These are phyloP conservation scores for Gonatopus flavifemur DNA, from an alignment of 1,140 invertebrate genomes.

Conservation along the genomic window DNA sequence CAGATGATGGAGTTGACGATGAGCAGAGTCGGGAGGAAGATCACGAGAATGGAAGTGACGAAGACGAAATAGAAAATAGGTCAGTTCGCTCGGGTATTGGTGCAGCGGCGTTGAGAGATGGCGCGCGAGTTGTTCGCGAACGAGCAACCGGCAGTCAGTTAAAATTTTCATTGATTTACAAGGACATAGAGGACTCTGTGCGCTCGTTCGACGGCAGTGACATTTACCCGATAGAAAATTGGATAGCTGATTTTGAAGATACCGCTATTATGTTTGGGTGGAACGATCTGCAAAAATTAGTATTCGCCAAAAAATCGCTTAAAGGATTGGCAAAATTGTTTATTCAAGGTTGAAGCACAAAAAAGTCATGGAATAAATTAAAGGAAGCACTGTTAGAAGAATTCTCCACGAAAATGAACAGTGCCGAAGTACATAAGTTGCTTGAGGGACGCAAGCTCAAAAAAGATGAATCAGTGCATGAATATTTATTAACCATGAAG, in stretches of 20 bases:
- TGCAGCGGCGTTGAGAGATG: too few relatives aligned
- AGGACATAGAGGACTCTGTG: neutral
- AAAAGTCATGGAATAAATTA: conserved; percentile 28
- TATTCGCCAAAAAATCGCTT: conserved; percentile 37
- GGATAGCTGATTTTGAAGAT: conserved; percentile 35
- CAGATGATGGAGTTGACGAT: too few relatives aligned
- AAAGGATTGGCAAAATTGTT: conserved; percentile 32
- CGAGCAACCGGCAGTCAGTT: too few relatives aligned
- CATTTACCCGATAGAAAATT: conserved; percentile 25
- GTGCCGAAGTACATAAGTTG: conserved; percentile 28
- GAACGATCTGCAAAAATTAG: conserved; percentile 27
- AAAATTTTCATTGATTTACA: neutral
- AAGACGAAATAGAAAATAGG: too few relatives aligned
- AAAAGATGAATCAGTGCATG: conserved; percentile 30
- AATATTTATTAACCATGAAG: conserved; percentile 40
- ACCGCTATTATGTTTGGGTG: conserved; percentile 22
- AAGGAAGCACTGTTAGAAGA: conserved; percentile 23
- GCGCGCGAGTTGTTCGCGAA: too few relatives aligned
- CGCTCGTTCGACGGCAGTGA: conserved; percentile 5
- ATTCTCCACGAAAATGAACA: conserved; percentile 22
- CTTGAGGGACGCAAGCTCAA: conserved; percentile 25
- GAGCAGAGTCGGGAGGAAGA: too few relatives aligned
- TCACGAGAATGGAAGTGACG: too few relatives aligned
- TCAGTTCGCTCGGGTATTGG: too few relatives aligned
- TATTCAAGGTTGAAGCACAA: conserved; percentile 27